Conservation (phyloP, 1,140 invertebrate species). For the Papilio helenus region DNA sequence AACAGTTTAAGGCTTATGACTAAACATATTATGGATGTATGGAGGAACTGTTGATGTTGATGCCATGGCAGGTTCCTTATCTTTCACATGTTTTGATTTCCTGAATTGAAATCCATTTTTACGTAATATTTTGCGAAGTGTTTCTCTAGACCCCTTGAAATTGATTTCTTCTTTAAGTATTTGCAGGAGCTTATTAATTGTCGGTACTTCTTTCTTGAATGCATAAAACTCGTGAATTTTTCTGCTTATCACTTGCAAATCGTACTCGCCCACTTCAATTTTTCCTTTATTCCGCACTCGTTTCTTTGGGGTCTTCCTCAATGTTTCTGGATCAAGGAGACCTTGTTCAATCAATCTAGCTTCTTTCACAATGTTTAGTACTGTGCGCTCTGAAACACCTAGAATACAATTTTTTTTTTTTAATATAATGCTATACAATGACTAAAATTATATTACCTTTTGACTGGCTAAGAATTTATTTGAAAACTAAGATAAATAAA, state of each 20-base stretch:
- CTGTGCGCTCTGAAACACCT: constrained; percentile 77
- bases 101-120: constrained; percentile 78
- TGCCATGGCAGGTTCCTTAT: constrained; percentile 68
- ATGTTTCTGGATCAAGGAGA: constrained; percentile 71
- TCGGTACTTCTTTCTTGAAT: constrained; percentile 78
- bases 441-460: no score
- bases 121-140: constrained; percentile 71
- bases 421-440: constrained; percentile 16
- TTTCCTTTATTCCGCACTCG: constrained; percentile 74
- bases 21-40: constrained; percentile 75
- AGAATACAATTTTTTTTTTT: constrained; percentile 36
- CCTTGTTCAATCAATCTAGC: constrained; percentile 75
- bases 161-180: constrained; percentile 77
- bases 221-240: constrained; percentile 78
- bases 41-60: constrained; percentile 64
- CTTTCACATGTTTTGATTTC: constrained; percentile 75
- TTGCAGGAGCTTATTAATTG: constrained; percentile 74
- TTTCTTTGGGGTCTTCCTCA: constrained; percentile 73
- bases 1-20: constrained; percentile 67
- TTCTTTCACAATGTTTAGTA: constrained; percentile 74
- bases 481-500: no score
- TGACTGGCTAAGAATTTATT: no score
- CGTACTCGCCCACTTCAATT: constrained; percentile 77
- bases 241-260: constrained; percentile 73
- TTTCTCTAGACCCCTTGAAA: constrained; percentile 76